Conservation (phyloP, 2,113 vertebrate genomes). For the Coturnix japonica region DNA sequence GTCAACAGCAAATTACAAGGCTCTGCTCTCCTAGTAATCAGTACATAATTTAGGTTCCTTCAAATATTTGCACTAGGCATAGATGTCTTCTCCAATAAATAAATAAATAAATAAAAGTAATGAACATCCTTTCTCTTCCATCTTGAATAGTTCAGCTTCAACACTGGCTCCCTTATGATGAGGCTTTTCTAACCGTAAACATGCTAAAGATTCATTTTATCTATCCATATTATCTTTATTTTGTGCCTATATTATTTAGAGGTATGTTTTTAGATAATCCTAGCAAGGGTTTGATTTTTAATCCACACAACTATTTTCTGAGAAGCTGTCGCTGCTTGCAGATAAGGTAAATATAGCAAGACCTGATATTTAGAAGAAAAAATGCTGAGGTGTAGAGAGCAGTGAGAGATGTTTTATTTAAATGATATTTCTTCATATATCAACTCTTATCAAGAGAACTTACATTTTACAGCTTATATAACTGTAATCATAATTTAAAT, state of each 20-base stretch:
- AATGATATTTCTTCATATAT: not conserved
- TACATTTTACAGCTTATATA: not conserved
- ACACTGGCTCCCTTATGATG: not conserved
- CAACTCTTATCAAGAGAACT: not conserved
- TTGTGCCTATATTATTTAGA: not conserved
- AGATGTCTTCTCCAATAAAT: not conserved
- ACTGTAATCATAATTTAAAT: not conserved
- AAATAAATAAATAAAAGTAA: not conserved
- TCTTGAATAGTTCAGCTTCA: not conserved
- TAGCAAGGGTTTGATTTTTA: not conserved
- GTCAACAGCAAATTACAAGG: not conserved
- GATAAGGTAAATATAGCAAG: not conserved
- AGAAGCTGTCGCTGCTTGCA: not conserved
- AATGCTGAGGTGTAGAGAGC: not conserved
- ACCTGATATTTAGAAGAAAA: not conserved
- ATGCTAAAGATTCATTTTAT: not conserved
- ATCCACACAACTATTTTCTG: not conserved
- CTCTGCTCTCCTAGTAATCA: not conserved
- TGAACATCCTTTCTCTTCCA: not conserved
- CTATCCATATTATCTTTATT: not conserved
- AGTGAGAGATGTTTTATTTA: constrained; percentile 21
- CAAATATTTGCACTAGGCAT: constrained; percentile 22
- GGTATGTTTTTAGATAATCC: not conserved
- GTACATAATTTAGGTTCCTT: not conserved
- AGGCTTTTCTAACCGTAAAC: not conserved